Evolutionary conservation across 2,797 vertebrate genomes (phyloP), one percentile per base, ranked within the genome.

Genomic region (Crossoptilon crossoptilon): DNA sequence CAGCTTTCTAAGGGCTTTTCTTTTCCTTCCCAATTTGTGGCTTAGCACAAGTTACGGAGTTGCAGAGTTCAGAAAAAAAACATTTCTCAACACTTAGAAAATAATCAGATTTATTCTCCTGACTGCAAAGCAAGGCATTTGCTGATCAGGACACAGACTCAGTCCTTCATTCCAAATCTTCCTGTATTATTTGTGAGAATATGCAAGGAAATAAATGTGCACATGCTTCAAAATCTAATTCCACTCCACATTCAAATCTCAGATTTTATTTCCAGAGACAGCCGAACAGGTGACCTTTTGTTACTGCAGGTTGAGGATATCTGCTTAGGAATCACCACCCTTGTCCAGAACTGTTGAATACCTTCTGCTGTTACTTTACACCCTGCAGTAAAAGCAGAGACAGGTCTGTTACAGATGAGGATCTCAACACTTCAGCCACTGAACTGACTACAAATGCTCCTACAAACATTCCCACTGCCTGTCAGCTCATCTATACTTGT

Each of bases 341-440:
- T 51, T 43, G n/a, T 27, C 60, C 48, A 55, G 8, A n/a, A 29
- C 2, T 87, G 59, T 2, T 19, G 5, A 62, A 8, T 14, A 49
- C 29, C 55, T 51, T 29, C 46, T 44, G 16, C 82, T 41, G 14
- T 4, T 51, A 33, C 14, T 11, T 23, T 31, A 59, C 5, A 56
- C 4, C 8, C 35, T 27, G 10, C 22, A 46, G 46, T 22, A 75
- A 48, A 37, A 81, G 18, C 12, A 66, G 24, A 43, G 23, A 60
- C 3, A 43, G 31, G 15, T 48, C 67, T 39, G 71, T 46, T 14
- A 55, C 0, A 1, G 29, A 21, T n/a, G 6, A 79, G 2, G 6
- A 48, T 33, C 43, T 73, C 83, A n/a, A 10, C 48, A 23, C 29
- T 62, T 69, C 63, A 90, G 62, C 19, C 29, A 81, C 31, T 37